A percentile compares a stretch with the other conserved stretches of the same genome.
Evolutionary conservation across 1,140 invertebrate genomes (phyloP).

Genomic region (Andrena cerasifolii): DNA sequence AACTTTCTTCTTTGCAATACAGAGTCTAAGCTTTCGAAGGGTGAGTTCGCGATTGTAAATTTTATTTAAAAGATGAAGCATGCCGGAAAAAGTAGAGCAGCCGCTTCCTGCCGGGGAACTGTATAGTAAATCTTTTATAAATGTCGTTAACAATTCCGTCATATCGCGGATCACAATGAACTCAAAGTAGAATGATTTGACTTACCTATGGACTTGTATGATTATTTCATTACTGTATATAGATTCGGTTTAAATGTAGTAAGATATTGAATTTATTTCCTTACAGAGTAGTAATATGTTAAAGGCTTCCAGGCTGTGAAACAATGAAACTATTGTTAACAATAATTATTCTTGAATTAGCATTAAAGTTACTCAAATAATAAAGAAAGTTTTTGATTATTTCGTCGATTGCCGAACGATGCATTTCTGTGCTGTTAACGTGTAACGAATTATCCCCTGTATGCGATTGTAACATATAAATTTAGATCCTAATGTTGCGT

Average conservation of each 20-base stretch:
- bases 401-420: constrained; percentile 36
- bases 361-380: constrained; percentile 47
- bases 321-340: constrained; percentile 64
- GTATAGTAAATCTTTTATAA: constrained; percentile 57
- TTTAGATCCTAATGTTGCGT: constrained; percentile 60
- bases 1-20: constrained; percentile 31
- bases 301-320: constrained; percentile 67
- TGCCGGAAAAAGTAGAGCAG: not conserved
- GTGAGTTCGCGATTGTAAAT: constrained; percentile 33
- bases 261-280: constrained; percentile 51
- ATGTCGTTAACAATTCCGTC: constrained; percentile 36
- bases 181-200: constrained; percentile 47
- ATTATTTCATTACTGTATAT: constrained; percentile 60
- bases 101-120: constrained; percentile 20
- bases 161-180: constrained; percentile 33
- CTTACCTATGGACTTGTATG: constrained; percentile 30
- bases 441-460: constrained; percentile 14
- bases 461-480: constrained; percentile 49
- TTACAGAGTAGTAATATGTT: constrained; percentile 51
- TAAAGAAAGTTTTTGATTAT: constrained; percentile 29
- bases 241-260: constrained; percentile 56
- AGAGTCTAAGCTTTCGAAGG: not conserved
- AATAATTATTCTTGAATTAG: constrained; percentile 53
- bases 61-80: constrained; percentile 33
- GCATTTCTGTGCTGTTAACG: constrained; percentile 42